Base-by-base conservation (phyloP, 2,888 invertebrate species). In the Lepidocyrtoides sp. region DNA sequence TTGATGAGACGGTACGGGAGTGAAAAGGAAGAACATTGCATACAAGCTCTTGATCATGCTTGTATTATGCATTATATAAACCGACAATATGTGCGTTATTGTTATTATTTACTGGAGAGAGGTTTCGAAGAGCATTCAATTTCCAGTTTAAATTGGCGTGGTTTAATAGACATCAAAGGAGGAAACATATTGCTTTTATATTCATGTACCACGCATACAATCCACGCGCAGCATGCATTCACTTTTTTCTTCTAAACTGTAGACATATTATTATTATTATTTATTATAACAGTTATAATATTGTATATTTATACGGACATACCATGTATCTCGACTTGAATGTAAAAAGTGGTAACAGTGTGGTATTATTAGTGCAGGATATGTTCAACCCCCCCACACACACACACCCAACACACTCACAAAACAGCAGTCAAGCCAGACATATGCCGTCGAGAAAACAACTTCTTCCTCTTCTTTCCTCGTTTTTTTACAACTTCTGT, bases 71-170 rank as follows among this genome's bases (percentile, higher is more conserved):
- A 63, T 63, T 2, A 10, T 23, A 4, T 23, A 2, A n/a, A 36
- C 36, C 2, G 32, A 32, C 32, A 29, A n/a, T 29, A 10, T 54
- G 54, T 79, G 32, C 79, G 32, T 79, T 54, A 54, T 17, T 54
- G 79, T 54, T n/a, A 79, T 79, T 48, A 23, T 23, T 0, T 60
- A 2, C 36, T 36, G 36, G 36, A 36, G 36, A 2, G 12, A 51
- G n/a, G 14, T n/a, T 2, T 7, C 0, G 44, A 36, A 54, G 54
- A 79, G 54, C 79, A 7, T 48, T 17, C 51, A 79, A 79, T 79
- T 79, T 79, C 32, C 54, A 51, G 8, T n/a, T 54, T 79, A 79
- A 79, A 79, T 79, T 79, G 79, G 54, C 79, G 32, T 57, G 29
- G 32, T 32, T 79, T 79, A 79, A 79, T 79, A 20, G 20, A 36